Evolutionary conservation across 92 coral and sea anemone genomes (phyloP), one percentile per base, ranked within the genome.

Genomic region (Bergia sp.): DNA sequence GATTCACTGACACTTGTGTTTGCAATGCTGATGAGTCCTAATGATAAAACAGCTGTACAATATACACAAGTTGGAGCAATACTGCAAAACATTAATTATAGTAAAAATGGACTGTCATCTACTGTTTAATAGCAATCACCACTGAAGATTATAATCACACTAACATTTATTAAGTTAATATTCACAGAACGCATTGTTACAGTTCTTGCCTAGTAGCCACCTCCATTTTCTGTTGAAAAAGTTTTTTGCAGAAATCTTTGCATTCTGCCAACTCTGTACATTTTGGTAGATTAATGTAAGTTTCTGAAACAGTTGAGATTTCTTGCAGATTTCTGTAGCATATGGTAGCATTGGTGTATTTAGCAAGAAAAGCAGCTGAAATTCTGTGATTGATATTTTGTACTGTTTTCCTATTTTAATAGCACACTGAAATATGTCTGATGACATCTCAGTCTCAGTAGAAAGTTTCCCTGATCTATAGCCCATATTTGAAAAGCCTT

Each of bases 141-240:
- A 57, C 65, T 57, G 65, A 57, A 57, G 29, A 29, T 29, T 29
- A 29, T 29, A 29, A 29, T 29, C 29, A 29, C 29, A 29, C 29
- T 29, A 29, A 29, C 29, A 29, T 29, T 29, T 29, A 29, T 29
- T 29, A 29, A 29, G 29, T 29, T 29, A 29, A 29, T 29, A 29
- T 29, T 29, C 29, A 29, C 29, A 29, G 29, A 29, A 29, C 29
- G 0, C 29, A 29, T 29, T 67, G 20, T 23, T 67, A 67, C 73
- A 67, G 73, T 67, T 67, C 73, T 67, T 67, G 39, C 36, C 73
- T 15, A 67, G 73, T 67, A 67, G 73, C 29, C 73, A 67, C 73
- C 73, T 21, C 73, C 29, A 67, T 67, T 67, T 67, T 67, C 73
- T 67, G 73, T 67, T 67, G 73, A 29, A 67, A 67, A 67, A 21